phyloP scores from a whole-genome alignment of 1,140 invertebrate genomes.

The Ostrea denselamellosa region DNA sequence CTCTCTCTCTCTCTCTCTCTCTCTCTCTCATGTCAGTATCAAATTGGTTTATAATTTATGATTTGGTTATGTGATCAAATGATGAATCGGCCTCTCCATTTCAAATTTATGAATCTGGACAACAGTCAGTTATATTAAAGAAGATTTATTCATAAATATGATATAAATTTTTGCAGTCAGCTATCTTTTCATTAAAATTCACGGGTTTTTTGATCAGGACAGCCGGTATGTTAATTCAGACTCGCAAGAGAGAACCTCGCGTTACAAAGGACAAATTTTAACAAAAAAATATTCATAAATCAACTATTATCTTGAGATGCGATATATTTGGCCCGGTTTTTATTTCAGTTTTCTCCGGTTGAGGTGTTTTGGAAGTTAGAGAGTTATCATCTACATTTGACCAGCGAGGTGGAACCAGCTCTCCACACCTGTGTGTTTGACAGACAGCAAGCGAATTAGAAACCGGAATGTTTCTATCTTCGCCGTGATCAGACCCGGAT shows the following conservation, averaged over 20 bases:
- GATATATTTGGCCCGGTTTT: slow-evolving; percentile 37
- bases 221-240: slow-evolving; percentile 37
- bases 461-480: slow-evolving; percentile 35
- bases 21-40: slow-evolving; percentile 24
- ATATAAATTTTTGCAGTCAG: slow-evolving; percentile 33
- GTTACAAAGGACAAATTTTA: slow-evolving; percentile 40
- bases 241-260: slow-evolving; percentile 29
- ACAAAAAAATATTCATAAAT: slow-evolving; percentile 37
- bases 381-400: slow-evolving; percentile 28
- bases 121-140: slow-evolving; percentile 14
- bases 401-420: background rate
- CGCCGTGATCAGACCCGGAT: background rate
- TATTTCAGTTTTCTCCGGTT: slow-evolving; percentile 38
- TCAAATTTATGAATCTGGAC: slow-evolving; percentile 30
- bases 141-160: slow-evolving; percentile 40
- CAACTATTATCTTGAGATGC: slow-evolving; percentile 28
- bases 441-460: background rate
- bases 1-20: slow-evolving; percentile 20
- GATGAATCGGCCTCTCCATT: slow-evolving; percentile 12
- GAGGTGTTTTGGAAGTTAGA: slow-evolving; percentile 18
- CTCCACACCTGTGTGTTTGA: slow-evolving; percentile 13
- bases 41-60: slow-evolving; percentile 35
- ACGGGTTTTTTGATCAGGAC: slow-evolving; percentile 30
- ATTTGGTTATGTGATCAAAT: slow-evolving; percentile 28
- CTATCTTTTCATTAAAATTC: slow-evolving; percentile 39